Conservation (phyloP, 2,113 vertebrate genomes). For the Notothenia coriiceps region DNA sequence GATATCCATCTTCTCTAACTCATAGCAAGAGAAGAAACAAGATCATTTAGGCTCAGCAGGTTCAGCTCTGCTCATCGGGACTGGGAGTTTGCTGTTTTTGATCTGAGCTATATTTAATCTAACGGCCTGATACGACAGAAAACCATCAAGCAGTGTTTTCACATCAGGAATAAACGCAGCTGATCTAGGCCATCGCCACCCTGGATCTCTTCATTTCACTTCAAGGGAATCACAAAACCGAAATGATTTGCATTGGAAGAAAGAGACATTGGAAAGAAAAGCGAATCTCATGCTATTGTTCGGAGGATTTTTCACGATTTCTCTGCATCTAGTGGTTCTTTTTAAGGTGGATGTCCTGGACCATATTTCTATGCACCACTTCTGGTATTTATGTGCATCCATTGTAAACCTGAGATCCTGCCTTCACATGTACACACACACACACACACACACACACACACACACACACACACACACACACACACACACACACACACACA, state of each 20-base stretch:
- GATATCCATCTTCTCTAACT: no score
- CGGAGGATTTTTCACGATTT: slow-evolving; percentile 32
- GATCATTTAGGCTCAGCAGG: no score
- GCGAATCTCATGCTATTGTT: slow-evolving; percentile 18
- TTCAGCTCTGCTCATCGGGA: not conserved
- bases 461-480: slow-evolving; percentile 52
- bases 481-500: slow-evolving; percentile 23
- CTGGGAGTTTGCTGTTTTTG: not conserved
- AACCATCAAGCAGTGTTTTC: not conserved
- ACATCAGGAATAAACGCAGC: not conserved
- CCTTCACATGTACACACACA: slow-evolving; percentile 43
- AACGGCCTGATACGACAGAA: not conserved
- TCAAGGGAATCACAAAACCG: slow-evolving; percentile 13
- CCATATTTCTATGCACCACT: slow-evolving; percentile 40
- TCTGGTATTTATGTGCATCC: slow-evolving; percentile 50
- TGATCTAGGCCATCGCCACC: slow-evolving; percentile 26
- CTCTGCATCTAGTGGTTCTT: slow-evolving; percentile 18
- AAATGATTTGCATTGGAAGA: slow-evolving; percentile 49
- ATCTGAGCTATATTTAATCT: no score
- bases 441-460: not conserved
- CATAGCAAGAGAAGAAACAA: no score
- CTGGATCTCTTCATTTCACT: slow-evolving; percentile 16
- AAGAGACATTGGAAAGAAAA: slow-evolving; percentile 17
- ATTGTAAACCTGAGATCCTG: slow-evolving; percentile 58
- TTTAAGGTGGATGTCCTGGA: slow-evolving; percentile 39